Evolutionary conservation across 2,113 vertebrate species (phyloP).

Genomic region (Sarotherodon lohbergeri): DNA sequence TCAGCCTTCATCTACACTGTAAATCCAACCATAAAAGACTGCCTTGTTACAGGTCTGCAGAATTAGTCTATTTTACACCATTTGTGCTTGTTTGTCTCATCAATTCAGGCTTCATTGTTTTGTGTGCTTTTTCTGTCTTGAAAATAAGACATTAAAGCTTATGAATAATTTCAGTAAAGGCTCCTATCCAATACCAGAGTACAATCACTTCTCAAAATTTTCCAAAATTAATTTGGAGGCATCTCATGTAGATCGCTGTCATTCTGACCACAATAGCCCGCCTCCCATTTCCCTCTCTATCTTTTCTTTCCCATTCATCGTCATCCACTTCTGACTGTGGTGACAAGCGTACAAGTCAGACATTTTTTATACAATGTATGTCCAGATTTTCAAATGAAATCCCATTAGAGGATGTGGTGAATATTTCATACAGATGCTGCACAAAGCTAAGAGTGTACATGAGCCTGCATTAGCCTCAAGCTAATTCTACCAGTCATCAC

Average conservation of each 20-base stretch:
- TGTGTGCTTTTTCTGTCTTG: not conserved
- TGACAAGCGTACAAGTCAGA: not conserved
- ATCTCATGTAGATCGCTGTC: not conserved
- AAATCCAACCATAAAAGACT: not conserved
- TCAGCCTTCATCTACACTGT: not conserved
- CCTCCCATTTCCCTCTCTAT: not conserved
- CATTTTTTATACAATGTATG: not conserved
- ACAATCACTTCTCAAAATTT: not conserved
- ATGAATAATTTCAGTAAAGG: slow-evolving; percentile 2
- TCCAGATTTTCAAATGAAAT: not conserved
- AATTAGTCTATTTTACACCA: not conserved
- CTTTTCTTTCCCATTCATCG: not conserved
- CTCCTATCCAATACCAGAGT: not conserved
- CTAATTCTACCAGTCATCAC: not conserved
- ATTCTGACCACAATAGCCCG: not conserved
- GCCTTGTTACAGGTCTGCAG: not conserved
- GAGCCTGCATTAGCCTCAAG: not conserved
- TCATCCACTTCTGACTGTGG: not conserved
- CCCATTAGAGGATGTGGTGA: not conserved
- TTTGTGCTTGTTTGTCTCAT: not conserved
- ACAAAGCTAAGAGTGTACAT: not conserved
- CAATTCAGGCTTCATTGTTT: not conserved
- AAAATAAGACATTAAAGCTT: slow-evolving; percentile 12
- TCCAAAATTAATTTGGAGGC: not conserved
- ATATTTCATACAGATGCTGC: slow-evolving; percentile 18